These are phyloP conservation scores for Diabrotica virgifera DNA, from an alignment of 1,140 invertebrate species.

Conservation along the genomic window DNA sequence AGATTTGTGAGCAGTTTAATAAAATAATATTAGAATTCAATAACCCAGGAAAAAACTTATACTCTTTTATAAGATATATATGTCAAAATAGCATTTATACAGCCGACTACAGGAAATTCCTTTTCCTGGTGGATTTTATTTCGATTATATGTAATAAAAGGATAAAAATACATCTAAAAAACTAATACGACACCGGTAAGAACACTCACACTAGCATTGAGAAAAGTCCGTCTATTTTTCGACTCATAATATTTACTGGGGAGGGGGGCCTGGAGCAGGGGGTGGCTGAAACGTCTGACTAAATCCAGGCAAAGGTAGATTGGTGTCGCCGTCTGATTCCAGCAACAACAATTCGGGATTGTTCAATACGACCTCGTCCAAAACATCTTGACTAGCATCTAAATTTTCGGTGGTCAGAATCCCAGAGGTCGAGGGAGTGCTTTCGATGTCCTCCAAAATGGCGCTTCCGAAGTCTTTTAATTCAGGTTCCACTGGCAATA, in stretches of 20 bases:
- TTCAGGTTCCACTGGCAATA: slow-evolving; percentile 5
- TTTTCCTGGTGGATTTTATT: too few relatives aligned
- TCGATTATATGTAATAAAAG: too few relatives aligned
- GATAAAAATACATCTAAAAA: too few relatives aligned
- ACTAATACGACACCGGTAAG: too few relatives aligned
- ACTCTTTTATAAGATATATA: too few relatives aligned
- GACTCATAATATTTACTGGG: neutral
- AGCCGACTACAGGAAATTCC: too few relatives aligned
- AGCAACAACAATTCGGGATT: slow-evolving; percentile 32
- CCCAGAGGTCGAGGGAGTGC: slow-evolving; percentile 10
- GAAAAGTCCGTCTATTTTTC: too few relatives aligned
- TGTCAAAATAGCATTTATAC: too few relatives aligned
- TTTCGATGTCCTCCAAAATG: slow-evolving; percentile 31
- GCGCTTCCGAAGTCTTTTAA: slow-evolving; percentile 30
- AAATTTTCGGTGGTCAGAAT: slow-evolving; percentile 23
- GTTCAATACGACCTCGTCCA: slow-evolving; percentile 26
- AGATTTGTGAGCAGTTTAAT: too few relatives aligned
- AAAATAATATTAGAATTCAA: too few relatives aligned
- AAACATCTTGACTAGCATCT: slow-evolving; percentile 17
- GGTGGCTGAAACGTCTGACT: slow-evolving; percentile 45
- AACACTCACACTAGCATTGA: too few relatives aligned
- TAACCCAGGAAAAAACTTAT: too few relatives aligned
- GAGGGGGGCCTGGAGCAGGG: slow-evolving; percentile 23
- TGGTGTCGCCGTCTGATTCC: slow-evolving; percentile 36
- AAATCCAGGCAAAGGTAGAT: slow-evolving; percentile 43